These are phyloP conservation scores for Xestoiulus laeticollis DNA, from an alignment of 2,888 invertebrate genomes.

Conservation along the genomic window DNA sequence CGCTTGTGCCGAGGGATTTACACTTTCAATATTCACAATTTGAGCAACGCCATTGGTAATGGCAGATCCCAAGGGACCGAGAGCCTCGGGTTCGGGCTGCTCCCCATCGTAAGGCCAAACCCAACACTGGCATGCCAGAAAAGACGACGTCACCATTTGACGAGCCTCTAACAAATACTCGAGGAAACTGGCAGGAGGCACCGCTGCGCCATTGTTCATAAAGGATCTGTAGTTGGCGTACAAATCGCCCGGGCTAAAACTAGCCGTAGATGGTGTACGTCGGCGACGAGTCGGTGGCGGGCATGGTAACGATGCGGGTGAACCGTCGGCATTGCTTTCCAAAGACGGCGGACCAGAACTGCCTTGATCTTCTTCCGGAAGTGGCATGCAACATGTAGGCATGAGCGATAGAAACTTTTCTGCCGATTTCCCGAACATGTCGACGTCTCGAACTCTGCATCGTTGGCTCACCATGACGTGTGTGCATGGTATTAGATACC, in stretches of 20 bases:
- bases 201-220: neutral
- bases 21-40: constrained; percentile 1
- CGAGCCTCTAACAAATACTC: constrained; percentile 84
- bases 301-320: constrained; percentile 76
- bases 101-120: constrained; percentile 72
- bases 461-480: constrained; percentile 85
- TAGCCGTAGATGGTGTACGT: constrained; percentile 47
- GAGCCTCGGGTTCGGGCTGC: constrained; percentile 34
- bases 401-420: constrained; percentile 79
- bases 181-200: constrained; percentile 62
- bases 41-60: constrained; percentile 10
- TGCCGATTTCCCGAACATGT: constrained; percentile 77
- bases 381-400: constrained; percentile 68
- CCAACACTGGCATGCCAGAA: constrained; percentile 81
- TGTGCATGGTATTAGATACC: constrained; percentile 81
- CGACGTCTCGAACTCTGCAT: constrained; percentile 74
- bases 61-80: neutral
- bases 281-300: constrained; percentile 46
- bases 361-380: constrained; percentile 61
- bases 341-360: constrained; percentile 43
- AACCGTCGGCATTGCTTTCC: neutral
- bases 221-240: neutral
- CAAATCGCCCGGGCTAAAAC: constrained; percentile 46
- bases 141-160: constrained; percentile 77
- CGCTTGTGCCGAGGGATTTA: neutral